Conservation (phyloP, 2,113 vertebrate genomes). For the Stictonetta naevosa region DNA sequence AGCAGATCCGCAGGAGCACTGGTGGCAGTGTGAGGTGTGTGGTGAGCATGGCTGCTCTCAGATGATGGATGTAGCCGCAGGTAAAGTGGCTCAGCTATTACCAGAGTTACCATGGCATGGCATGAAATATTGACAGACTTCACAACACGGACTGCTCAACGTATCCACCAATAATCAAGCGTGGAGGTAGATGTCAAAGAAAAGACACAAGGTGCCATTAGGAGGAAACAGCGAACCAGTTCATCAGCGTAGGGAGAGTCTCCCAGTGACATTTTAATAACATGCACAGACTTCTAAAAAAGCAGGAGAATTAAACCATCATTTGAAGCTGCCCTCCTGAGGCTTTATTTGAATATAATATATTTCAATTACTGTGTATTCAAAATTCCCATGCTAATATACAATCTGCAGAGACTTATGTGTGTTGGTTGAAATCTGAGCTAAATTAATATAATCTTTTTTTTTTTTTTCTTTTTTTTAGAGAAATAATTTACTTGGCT, state of each 20-base stretch:
- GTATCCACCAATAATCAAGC: neutral
- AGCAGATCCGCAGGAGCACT: neutral
- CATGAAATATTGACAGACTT: neutral
- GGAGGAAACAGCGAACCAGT: neutral
- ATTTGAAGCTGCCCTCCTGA: constrained; percentile 42
- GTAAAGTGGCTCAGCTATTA: neutral
- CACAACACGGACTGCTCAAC: neutral
- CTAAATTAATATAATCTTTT: constrained; percentile 44
- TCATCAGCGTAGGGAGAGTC: neutral
- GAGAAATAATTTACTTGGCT: constrained; percentile 54
- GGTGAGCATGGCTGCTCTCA: accelerated
- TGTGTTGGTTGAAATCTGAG: constrained; percentile 63
- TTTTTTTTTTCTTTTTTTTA: constrained; percentile 30
- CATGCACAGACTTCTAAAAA: neutral
- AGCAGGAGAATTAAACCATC: neutral
- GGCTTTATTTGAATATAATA: constrained; percentile 22
- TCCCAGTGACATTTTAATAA: neutral
- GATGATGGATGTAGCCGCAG: neutral
- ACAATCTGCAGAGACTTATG: constrained; percentile 46
- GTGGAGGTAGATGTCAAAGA: neutral
- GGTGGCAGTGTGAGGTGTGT: accelerated
- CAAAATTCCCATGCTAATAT: constrained; percentile 51
- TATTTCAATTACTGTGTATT: constrained; percentile 52
- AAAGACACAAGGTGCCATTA: neutral
- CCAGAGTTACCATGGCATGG: neutral